These are phyloP conservation scores for Urocolius indicus DNA, from an alignment of 2,113 vertebrate species.

Conservation along the genomic window DNA sequence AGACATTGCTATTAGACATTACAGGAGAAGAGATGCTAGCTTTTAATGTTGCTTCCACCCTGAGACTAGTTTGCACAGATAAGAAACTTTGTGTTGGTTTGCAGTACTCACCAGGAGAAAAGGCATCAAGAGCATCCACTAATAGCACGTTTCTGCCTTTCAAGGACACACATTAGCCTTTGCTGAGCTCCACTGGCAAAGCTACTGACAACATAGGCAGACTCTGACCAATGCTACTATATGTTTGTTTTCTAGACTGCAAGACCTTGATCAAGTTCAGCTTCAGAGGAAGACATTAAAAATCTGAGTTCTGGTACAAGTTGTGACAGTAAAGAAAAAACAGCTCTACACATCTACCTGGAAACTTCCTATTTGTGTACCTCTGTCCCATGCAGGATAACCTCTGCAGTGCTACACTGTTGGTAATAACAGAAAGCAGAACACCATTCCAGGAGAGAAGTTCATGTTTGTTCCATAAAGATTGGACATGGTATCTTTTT, in stretches of 20 bases:
- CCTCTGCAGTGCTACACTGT: not conserved
- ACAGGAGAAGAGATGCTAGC: constrained; percentile 28
- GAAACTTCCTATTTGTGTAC: not conserved
- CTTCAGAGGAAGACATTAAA: not conserved
- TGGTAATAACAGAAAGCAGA: not conserved
- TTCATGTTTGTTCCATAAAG: not conserved
- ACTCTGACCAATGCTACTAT: not conserved
- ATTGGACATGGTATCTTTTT: not conserved
- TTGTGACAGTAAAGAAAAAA: not conserved
- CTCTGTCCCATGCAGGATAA: not conserved
- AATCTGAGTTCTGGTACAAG: not conserved
- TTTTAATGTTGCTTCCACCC: constrained; percentile 14
- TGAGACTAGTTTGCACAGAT: not conserved
- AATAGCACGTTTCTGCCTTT: not conserved
- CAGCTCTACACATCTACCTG: not conserved
- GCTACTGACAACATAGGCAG: not conserved
- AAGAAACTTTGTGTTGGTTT: not conserved
- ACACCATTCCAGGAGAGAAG: not conserved
- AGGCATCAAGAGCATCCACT: not conserved
- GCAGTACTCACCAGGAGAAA: not conserved
- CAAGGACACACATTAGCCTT: not conserved
- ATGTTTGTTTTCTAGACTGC: not conserved
- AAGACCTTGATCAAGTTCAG: not conserved
- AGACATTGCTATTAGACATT: not conserved
- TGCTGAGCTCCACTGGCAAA: not conserved